phyloP scores from a whole-genome alignment of 1,140 invertebrate genomes.

The Temnothorax curvispinosus region DNA sequence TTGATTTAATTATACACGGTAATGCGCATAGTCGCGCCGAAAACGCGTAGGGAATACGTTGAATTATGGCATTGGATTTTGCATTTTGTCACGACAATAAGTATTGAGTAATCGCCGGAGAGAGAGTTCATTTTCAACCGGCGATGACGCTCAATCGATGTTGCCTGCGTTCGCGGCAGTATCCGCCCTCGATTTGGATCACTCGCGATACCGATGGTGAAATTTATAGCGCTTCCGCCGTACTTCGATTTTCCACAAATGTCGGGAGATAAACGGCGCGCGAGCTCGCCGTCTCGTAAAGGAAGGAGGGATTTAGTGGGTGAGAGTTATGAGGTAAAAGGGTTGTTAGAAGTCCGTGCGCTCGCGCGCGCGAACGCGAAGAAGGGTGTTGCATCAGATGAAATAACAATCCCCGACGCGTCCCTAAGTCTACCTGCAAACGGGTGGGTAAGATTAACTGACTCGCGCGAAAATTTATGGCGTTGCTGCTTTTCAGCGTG shows the following conservation, averaged over 20 bases:
- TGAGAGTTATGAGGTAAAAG: constrained; percentile 39
- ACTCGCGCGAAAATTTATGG: constrained; percentile 33
- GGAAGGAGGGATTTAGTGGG: constrained; percentile 14
- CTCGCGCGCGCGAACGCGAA: neutral
- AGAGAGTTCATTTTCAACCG: constrained; percentile 40
- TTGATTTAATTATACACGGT: neutral
- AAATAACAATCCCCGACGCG: constrained; percentile 51
- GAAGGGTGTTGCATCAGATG: constrained; percentile 17
- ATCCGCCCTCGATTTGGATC: constrained; percentile 48
- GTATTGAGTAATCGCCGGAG: constrained; percentile 26
- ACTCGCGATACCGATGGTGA: neutral
- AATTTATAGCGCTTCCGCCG: constrained; percentile 45
- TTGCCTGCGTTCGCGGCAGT: neutral
- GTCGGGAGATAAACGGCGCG: constrained; percentile 38
- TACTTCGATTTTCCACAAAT: constrained; percentile 53
- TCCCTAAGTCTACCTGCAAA: constrained; percentile 42
- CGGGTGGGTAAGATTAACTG: constrained; percentile 41
- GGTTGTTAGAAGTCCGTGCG: constrained; percentile 17
- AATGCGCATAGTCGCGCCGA: neutral
- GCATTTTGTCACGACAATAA: constrained; percentile 38
- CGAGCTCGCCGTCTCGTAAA: constrained; percentile 5
- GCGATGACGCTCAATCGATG: constrained; percentile 25
- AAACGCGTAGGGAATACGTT: neutral
- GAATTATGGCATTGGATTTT: constrained; percentile 7
- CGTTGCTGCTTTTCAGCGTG: constrained; percentile 11